Conservation (phyloP, 2,797 vertebrate species). For the Crypturellus tataupa region DNA sequence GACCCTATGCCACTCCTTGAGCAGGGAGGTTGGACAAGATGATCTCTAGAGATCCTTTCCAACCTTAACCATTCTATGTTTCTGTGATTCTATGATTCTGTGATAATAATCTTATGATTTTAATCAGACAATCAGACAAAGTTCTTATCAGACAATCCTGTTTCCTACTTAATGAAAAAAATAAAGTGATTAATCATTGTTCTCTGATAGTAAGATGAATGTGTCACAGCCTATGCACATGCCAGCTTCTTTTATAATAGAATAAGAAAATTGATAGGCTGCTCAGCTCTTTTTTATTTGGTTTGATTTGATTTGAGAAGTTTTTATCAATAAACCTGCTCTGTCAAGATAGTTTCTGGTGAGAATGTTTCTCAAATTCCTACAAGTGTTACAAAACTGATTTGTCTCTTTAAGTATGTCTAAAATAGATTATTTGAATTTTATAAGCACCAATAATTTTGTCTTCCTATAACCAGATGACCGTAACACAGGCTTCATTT, state of each 20-base stretch:
- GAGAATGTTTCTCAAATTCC: slow-evolving; percentile 5
- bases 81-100: no score
- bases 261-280: slow-evolving; percentile 24
- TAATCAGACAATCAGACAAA: not conserved
- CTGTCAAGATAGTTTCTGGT: not conserved
- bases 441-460: not conserved
- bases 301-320: slow-evolving; percentile 11
- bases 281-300: not conserved
- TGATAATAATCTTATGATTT: not conserved
- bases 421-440: slow-evolving; percentile 29
- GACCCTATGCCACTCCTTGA: no score
- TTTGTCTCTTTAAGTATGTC: not conserved
- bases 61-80: no score
- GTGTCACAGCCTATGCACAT: not conserved
- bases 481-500: not conserved
- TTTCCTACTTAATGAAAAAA: slow-evolving; percentile 26
- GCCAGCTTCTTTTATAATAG: not conserved
- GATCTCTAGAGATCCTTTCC: no score
- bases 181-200: slow-evolving; percentile 27
- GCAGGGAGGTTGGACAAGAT: no score
- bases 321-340: slow-evolving; percentile 44
- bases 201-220: slow-evolving; percentile 8
- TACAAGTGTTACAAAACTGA: not conserved
- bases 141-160: not conserved
- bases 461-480: not conserved